Conservation (phyloP, 1,140 invertebrate genomes). For the Tribolium castaneum region DNA sequence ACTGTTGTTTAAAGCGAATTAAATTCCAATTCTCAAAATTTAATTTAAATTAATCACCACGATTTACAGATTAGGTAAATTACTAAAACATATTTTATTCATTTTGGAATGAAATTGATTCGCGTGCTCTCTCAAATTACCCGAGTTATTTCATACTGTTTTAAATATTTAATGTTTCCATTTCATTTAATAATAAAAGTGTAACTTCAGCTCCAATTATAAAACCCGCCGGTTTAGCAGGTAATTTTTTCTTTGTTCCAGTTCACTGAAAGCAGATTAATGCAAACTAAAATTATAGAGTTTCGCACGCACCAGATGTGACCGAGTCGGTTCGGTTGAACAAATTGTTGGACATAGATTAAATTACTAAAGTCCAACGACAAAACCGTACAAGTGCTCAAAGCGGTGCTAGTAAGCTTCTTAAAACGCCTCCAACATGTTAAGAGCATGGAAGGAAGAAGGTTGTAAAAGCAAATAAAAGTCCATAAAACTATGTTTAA, state of each 20-base stretch:
- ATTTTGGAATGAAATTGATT: conserved; percentile 20
- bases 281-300: neutral
- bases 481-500: too few species aligned
- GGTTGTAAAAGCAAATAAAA: too few species aligned
- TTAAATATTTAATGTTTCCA: neutral
- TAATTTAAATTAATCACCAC: conserved; percentile 5
- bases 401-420: neutral
- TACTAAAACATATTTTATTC: conserved; percentile 7
- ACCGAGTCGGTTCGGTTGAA: neutral
- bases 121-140: neutral
- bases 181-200: neutral
- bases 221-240: neutral
- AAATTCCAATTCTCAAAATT: conserved; percentile 16
- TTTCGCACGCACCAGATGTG: neutral
- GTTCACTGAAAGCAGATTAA: neutral
- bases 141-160: neutral
- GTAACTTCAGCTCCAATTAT: neutral
- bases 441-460: too few species aligned
- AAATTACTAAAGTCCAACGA: neutral
- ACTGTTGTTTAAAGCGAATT: neutral
- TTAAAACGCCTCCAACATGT: too few species aligned
- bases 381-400: neutral
- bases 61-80: conserved; percentile 1
- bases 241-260: neutral
- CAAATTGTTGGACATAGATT: neutral